Base-by-base conservation (phyloP, 2,113 vertebrate species). In the Siniperca knerii region DNA sequence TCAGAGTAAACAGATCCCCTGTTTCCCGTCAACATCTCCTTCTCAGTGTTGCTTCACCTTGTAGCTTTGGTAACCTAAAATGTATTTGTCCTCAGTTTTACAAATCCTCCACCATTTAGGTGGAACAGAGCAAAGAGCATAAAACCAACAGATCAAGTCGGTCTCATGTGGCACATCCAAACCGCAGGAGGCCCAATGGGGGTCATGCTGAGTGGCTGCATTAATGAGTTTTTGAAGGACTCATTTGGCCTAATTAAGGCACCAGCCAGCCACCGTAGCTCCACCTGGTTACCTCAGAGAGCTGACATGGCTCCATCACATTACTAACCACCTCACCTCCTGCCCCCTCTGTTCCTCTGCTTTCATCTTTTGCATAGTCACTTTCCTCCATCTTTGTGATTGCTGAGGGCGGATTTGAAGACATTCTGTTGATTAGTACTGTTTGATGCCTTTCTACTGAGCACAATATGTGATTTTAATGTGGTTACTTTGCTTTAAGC, bases 181-280 rank as follows among this genome's bases (percentile, higher is more conserved):
- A 68, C 68, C 33, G 0, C 67, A 46, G 66, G 69, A 29, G 69
- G 25, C 52, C 58, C 66, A 12, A 64, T 15, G 60, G 42, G 82
- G 80, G 79, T 83, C 70, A 75, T 40, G 76, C 80, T 70, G 79
- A 81, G 81, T 10, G 55, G 77, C 64, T 73, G 55, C 74, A 66
- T 81, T 90, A 85, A 92, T 92, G 77, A 90, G 81, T 57, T 83
- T 90, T 74, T 87, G 42, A 87, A 86, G 80, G 69, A 66, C 33
- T 76, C 37, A 73, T 89, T 89, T 84, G 68, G 66, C 65, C 75
- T 91, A 81, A 91, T 90, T 85, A 89, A 78, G 86, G 79, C 78
- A 67, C 68, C 72, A 67, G 54, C 60, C 74, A 68, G 61, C 81
- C 44, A 66, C 79, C 3, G 18, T 44, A 48, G 65, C 69, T 64